A percentile compares a stretch with the other conserved stretches of the same genome.
Conservation (phyloP, 2,113 vertebrate genomes). For the Fregata magnificens region DNA sequence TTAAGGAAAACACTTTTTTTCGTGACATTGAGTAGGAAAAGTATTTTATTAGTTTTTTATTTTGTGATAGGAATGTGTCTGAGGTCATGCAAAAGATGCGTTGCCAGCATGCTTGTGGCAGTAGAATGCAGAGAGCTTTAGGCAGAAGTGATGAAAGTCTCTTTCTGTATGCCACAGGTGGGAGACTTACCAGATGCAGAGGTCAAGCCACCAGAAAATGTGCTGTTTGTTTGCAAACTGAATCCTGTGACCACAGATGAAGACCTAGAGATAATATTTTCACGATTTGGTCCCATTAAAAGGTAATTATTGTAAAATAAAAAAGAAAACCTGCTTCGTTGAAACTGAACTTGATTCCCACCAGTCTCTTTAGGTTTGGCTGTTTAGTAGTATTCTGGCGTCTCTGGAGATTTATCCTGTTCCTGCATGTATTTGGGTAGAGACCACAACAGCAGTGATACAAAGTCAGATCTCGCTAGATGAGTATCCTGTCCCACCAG, state of each 20-base stretch:
- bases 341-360: neutral
- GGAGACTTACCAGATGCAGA: slow-evolving; percentile 96
- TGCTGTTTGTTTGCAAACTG: slow-evolving; percentile 95
- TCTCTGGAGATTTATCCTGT: neutral
- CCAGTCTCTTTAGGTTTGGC: neutral
- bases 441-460: neutral
- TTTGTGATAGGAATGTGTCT: neutral
- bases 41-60: neutral
- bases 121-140: neutral
- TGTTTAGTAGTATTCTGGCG: neutral
- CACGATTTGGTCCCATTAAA: slow-evolving; percentile 92
- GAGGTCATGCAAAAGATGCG: neutral
- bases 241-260: slow-evolving; percentile 98
- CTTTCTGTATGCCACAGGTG: slow-evolving; percentile 76
- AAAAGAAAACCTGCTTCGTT: neutral
- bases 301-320: slow-evolving; percentile 74
- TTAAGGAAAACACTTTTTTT: neutral
- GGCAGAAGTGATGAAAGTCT: neutral
- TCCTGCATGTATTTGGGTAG: neutral
- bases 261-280: slow-evolving; percentile 97
- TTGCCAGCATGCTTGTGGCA: neutral
- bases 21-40: neutral
- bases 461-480: neutral
- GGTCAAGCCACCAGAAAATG: slow-evolving; percentile 92
- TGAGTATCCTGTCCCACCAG: neutral